Evolutionary conservation across 2,888 invertebrate genomes (phyloP).

Genomic region (Branchinecta sandiegonensis): DNA sequence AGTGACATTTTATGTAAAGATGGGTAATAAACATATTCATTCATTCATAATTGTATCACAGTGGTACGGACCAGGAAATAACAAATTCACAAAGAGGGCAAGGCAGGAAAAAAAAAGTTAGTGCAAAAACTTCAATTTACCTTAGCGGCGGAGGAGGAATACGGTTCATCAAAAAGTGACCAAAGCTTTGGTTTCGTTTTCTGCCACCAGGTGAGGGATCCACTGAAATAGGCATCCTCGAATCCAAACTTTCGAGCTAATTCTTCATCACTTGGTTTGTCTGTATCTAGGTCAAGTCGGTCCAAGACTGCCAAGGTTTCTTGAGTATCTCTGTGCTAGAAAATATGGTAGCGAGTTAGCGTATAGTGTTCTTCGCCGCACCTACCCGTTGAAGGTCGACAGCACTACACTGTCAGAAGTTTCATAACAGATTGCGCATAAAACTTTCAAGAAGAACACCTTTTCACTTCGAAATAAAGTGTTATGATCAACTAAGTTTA

Average conservation of each 20-base stretch:
- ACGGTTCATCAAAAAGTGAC: constrained; percentile 96
- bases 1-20: too few species aligned
- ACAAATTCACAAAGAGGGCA: too few species aligned
- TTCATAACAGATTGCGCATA: too few species aligned
- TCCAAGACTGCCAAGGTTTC: constrained; percentile 96
- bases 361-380: constrained; percentile 23
- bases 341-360: constrained; percentile 23
- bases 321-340: constrained; percentile 91
- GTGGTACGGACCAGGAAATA: too few species aligned
- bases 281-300: constrained; percentile 90
- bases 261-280: constrained; percentile 94
- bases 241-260: constrained; percentile 93
- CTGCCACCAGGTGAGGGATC: constrained; percentile 91
- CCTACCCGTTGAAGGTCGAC: constrained; percentile 22
- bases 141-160: constrained; percentile 94
- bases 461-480: too few species aligned
- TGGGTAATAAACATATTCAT: too few species aligned
- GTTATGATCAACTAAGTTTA: too few species aligned
- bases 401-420: too few species aligned
- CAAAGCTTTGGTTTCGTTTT: constrained; percentile 51
- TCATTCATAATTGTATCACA: too few species aligned
- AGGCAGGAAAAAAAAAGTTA: too few species aligned
- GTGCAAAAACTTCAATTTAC: constrained; percentile 39
- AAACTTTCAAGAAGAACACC: too few species aligned
- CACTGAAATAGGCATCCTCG: constrained; percentile 82